Conservation (phyloP, 2,113 vertebrate genomes). For the Aphyosemion australe region DNA sequence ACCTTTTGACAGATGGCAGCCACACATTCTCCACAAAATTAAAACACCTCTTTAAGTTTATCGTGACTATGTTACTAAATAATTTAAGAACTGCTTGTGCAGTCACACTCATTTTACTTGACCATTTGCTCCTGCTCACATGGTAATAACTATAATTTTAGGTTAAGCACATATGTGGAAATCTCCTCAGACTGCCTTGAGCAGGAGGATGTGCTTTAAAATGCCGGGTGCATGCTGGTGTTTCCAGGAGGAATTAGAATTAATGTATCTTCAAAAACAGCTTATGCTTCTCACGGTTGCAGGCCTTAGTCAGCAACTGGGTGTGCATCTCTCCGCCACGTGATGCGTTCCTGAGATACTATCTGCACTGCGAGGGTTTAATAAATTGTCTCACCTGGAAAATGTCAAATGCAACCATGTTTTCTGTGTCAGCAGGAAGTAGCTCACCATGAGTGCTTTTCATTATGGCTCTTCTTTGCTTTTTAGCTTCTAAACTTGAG, state of each 20-base stretch:
- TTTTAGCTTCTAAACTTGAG: not conserved
- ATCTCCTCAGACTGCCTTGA: conserved; percentile 18
- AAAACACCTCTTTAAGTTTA: not conserved
- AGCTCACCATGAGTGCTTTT: not conserved
- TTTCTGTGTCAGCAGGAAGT: conserved; percentile 41
- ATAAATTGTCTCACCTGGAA: conserved; percentile 49
- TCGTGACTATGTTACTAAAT: not conserved
- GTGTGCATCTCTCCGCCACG: conserved; percentile 12
- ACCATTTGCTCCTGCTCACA: not conserved
- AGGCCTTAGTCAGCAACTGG: conserved; percentile 52
- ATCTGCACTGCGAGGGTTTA: conserved; percentile 23
- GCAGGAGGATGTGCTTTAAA: conserved; percentile 38
- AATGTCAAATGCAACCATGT: conserved; percentile 44
- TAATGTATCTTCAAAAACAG: conserved; percentile 47
- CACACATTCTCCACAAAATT: too few species aligned
- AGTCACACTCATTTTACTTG: conserved; percentile 3
- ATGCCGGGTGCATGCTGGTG: conserved; percentile 29
- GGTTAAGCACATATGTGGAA: not conserved
- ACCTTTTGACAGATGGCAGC: too few species aligned
- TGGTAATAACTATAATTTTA: conserved; percentile 8
- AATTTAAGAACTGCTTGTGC: not conserved
- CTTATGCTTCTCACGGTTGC: conserved; percentile 33
- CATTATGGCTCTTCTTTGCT: not conserved
- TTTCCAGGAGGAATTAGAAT: conserved; percentile 55
- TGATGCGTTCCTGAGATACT: conserved; percentile 43